These are phyloP conservation scores for Gymnorhina tibicen DNA, from an alignment of 2,113 vertebrate species.

Conservation along the genomic window DNA sequence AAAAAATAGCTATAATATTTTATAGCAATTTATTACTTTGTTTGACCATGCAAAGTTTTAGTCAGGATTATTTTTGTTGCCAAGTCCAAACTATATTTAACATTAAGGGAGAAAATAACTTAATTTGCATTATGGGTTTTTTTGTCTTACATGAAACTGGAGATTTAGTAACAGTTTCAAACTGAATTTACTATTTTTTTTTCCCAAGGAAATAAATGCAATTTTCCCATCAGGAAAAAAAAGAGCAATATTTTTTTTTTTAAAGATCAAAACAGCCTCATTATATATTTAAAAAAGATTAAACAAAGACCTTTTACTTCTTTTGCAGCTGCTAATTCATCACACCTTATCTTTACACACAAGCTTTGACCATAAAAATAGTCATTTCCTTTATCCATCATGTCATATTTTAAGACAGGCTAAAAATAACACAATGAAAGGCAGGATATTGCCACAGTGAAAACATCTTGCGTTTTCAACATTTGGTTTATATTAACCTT, in stretches of 20 bases:
- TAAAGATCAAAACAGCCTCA: neutral
- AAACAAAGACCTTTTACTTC: neutral
- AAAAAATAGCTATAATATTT: neutral
- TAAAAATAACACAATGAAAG: constrained; percentile 36
- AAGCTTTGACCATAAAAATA: constrained; percentile 14
- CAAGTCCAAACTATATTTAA: neutral
- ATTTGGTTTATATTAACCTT: constrained; percentile 38
- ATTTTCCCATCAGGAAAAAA: neutral
- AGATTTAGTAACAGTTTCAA: neutral
- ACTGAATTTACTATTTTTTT: neutral
- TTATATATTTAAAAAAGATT: neutral
- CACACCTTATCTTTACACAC: neutral
- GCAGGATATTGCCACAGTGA: constrained; percentile 19
- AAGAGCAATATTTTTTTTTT: neutral
- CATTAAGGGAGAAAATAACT: neutral
- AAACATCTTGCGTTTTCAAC: constrained; percentile 21
- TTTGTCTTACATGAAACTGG: neutral
- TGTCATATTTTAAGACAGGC: neutral
- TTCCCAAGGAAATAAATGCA: neutral
- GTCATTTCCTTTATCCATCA: constrained; percentile 1
- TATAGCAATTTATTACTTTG: neutral
- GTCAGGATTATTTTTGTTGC: neutral
- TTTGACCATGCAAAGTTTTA: neutral
- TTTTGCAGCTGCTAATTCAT: constrained; percentile 8
- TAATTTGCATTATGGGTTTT: neutral